Evolutionary conservation across 2,888 invertebrate genomes (phyloP).

Genomic region (Drosophila anomalipes): DNA sequence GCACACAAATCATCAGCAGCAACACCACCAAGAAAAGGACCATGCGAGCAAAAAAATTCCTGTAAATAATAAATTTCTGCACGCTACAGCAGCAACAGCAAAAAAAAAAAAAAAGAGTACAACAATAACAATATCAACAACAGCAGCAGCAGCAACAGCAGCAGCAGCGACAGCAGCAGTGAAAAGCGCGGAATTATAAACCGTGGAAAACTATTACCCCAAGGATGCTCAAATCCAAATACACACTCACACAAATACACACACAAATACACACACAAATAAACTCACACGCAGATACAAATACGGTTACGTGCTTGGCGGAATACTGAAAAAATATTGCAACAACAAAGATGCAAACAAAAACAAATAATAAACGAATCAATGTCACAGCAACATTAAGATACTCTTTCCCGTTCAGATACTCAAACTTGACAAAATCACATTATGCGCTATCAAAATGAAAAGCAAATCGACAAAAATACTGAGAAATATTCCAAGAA

Average conservation of each 20-base stretch:
- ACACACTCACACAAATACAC: constrained; percentile 26
- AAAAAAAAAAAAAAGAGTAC: constrained; percentile 2
- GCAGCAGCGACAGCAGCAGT: constrained; percentile 32
- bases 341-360: constrained; percentile 50
- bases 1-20: constrained; percentile 79
- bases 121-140: constrained; percentile 15
- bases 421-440: not conserved
- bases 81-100: constrained; percentile 35
- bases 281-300: constrained; percentile 48
- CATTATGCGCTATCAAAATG: not conserved
- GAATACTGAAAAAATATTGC: constrained; percentile 74
- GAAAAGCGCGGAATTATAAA: constrained; percentile 77
- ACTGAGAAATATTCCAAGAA: no score
- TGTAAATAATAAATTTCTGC: constrained; percentile 78
- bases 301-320: constrained; percentile 72
- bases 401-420: constrained; percentile 29
- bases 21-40: constrained; percentile 51
- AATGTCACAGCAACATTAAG: not conserved
- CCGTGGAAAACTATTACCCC: constrained; percentile 81
- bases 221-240: constrained; percentile 79
- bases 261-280: constrained; percentile 23
- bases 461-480: not conserved
- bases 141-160: constrained; percentile 4
- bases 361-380: constrained; percentile 14
- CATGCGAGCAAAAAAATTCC: constrained; percentile 60